Percentiles rank a stretch among this genome's conserved stretches.
phyloP scores from a whole-genome alignment of 2,888 invertebrate genomes.

The Pantelozetes paolii region DNA sequence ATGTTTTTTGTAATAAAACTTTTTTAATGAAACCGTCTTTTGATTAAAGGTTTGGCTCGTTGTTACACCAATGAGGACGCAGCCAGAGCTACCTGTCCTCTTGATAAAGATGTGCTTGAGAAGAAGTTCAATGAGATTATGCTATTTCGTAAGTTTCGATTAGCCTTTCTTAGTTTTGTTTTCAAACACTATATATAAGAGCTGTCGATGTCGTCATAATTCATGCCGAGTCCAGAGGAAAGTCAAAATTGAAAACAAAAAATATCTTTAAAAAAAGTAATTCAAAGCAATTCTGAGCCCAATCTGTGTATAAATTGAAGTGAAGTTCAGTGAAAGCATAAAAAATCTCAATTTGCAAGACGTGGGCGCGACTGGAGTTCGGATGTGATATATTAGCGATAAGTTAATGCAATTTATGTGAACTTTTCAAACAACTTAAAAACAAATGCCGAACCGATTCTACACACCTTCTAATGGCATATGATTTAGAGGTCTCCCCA shows the following conservation, averaged over 20 bases:
- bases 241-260: background rate
- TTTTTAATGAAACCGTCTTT: background rate
- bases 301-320: background rate
- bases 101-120: slow-evolving; percentile 53
- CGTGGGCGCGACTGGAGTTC: slow-evolving; percentile 25
- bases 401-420: slow-evolving; percentile 23
- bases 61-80: slow-evolving; percentile 62
- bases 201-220: slow-evolving; percentile 15
- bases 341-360: background rate
- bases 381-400: slow-evolving; percentile 31
- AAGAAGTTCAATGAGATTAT: slow-evolving; percentile 56
- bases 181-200: background rate
- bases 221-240: background rate
- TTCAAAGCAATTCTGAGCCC: background rate
- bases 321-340: background rate
- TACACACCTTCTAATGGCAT: slow-evolving; percentile 17
- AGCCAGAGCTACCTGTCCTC: slow-evolving; percentile 60
- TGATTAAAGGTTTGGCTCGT: slow-evolving; percentile 57
- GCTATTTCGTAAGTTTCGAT: slow-evolving; percentile 59
- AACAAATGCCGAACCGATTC: slow-evolving; percentile 10
- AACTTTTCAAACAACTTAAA: background rate
- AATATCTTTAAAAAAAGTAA: background rate
- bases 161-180: slow-evolving; percentile 16
- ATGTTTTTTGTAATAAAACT: background rate
- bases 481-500: slow-evolving; percentile 1